Conservation (phyloP, 2,888 invertebrate genomes). For the Drosophila mayaguana region DNA sequence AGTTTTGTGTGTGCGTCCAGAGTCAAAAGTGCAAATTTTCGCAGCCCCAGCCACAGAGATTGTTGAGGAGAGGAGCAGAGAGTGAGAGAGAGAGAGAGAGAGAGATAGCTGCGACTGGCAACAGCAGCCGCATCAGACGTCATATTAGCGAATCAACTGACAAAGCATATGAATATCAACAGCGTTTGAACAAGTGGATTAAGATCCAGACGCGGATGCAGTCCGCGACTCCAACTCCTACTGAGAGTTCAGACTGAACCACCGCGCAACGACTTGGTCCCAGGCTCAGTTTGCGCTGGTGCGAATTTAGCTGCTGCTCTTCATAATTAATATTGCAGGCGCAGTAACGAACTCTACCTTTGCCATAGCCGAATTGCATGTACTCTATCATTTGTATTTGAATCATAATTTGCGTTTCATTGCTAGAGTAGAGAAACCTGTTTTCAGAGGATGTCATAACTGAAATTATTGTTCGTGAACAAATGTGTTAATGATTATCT, state of each 20-base stretch:
- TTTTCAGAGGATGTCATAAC: background rate
- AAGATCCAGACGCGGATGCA: slow-evolving; percentile 43
- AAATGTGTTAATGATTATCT: too few species aligned
- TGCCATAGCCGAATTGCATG: background rate
- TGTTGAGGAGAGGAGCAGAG: too few species aligned
- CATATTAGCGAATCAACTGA: slow-evolving; percentile 81
- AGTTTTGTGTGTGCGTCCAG: slow-evolving; percentile 61
- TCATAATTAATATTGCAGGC: slow-evolving; percentile 72
- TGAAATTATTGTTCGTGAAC: background rate
- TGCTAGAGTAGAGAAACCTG: background rate
- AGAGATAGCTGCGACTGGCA: slow-evolving; percentile 13
- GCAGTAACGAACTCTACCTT: background rate
- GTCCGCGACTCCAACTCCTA: slow-evolving; percentile 8
- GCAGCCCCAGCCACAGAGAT: slow-evolving; percentile 55
- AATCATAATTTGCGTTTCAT: background rate
- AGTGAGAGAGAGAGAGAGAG: background rate
- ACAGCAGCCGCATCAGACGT: slow-evolving; percentile 74
- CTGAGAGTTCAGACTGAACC: background rate
- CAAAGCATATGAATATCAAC: slow-evolving; percentile 81
- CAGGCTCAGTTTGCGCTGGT: slow-evolving; percentile 18
- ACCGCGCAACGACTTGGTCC: slow-evolving; percentile 8
- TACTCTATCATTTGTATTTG: slow-evolving; percentile 4
- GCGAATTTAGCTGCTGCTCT: slow-evolving; percentile 30
- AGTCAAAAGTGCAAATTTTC: slow-evolving; percentile 78
- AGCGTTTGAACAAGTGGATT: slow-evolving; percentile 80